Evolutionary conservation across 2,888 invertebrate genomes (phyloP).

Genomic region (Drosophila picticornis): DNA sequence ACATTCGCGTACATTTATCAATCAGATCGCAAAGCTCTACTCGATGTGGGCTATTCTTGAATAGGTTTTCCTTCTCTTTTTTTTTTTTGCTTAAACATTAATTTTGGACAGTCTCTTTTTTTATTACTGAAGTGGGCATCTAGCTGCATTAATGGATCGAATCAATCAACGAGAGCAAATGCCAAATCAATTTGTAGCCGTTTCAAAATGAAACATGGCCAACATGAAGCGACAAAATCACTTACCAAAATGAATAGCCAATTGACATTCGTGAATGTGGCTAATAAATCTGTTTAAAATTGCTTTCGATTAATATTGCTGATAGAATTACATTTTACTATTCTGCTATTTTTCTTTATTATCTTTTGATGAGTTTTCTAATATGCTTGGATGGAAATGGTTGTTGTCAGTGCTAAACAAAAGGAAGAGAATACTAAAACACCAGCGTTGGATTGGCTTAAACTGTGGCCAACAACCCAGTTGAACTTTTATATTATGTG

Average conservation of each 20-base stretch:
- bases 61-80: background rate
- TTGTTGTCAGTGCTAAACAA: background rate
- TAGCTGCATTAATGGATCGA: slow-evolving; percentile 61
- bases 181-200: slow-evolving; percentile 75
- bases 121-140: slow-evolving; percentile 15
- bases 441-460: background rate
- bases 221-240: slow-evolving; percentile 46
- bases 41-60: background rate
- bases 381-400: background rate
- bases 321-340: background rate
- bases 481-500: background rate
- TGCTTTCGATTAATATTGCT: slow-evolving; percentile 21
- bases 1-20: slow-evolving; percentile 13
- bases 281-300: slow-evolving; percentile 63
- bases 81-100: background rate
- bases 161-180: slow-evolving; percentile 66
- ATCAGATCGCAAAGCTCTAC: slow-evolving; percentile 12
- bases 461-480: background rate
- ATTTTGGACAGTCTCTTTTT: slow-evolving; percentile 3
- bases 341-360: background rate
- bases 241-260: slow-evolving; percentile 65
- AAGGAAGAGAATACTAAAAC: background rate
- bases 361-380: slow-evolving; percentile 13
- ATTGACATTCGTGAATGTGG: slow-evolving; percentile 39
- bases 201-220: slow-evolving; percentile 54